Percentiles rank a stretch among this genome's conserved stretches.
Conservation (phyloP, 2,888 invertebrate species). For the Macrophya annulata region DNA sequence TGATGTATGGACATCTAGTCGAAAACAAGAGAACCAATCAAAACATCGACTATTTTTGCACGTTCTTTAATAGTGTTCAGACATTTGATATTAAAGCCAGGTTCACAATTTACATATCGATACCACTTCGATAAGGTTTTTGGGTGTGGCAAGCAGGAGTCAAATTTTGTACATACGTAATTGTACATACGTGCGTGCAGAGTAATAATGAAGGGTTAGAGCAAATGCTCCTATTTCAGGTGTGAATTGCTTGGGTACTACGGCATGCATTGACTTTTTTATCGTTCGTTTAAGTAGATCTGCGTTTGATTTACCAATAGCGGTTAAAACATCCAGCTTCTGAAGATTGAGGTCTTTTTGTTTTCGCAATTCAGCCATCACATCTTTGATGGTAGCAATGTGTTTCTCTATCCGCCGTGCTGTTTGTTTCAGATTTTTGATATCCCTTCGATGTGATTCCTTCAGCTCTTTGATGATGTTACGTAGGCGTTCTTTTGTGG, state of each 20-base stretch:
- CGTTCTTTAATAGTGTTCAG: constrained; percentile 63
- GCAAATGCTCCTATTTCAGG: constrained; percentile 67
- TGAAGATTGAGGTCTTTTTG: constrained; percentile 1
- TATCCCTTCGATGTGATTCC: neutral
- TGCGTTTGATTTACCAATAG: constrained; percentile 56
- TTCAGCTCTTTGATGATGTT: neutral
- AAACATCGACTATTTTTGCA: constrained; percentile 54
- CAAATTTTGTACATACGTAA: constrained; percentile 71
- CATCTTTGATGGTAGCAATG: neutral
- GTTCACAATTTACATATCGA: constrained; percentile 66
- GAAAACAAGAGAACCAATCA: constrained; percentile 64
- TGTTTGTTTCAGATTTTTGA: constrained; percentile 29
- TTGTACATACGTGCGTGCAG: constrained; percentile 70
- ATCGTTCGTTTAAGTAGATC: constrained; percentile 29
- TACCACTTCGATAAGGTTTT: constrained; percentile 72
- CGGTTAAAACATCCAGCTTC: constrained; percentile 61
- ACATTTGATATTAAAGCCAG: constrained; percentile 69
- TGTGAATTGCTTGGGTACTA: constrained; percentile 59
- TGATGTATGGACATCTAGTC: constrained; percentile 68
- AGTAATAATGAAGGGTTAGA: constrained; percentile 70
- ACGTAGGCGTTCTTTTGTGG: constrained; percentile 7
- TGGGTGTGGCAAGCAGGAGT: constrained; percentile 68
- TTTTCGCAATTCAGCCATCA: constrained; percentile 39
- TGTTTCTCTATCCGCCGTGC: neutral
- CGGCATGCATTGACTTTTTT: constrained; percentile 13